Conservation (phyloP, 1,140 invertebrate genomes). For the Philaenus spumarius region DNA sequence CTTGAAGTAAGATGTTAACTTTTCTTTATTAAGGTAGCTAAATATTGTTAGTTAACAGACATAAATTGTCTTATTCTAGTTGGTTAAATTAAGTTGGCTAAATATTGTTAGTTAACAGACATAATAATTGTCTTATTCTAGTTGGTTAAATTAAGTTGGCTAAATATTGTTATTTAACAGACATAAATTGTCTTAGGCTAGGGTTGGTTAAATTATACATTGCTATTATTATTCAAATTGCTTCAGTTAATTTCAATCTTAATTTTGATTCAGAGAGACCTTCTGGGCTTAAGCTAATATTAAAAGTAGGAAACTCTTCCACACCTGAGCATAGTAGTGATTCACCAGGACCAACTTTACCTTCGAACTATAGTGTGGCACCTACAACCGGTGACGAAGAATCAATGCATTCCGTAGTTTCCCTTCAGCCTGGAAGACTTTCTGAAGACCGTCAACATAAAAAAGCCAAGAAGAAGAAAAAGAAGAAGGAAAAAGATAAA, state of each 20-base stretch:
- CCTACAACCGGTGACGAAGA: slow-evolving; percentile 24
- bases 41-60: no score
- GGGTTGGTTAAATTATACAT: no score
- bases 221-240: no score
- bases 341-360: slow-evolving; percentile 31
- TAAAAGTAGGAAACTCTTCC: slow-evolving; percentile 67
- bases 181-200: no score
- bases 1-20: no score
- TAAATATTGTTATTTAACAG: no score
- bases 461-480: slow-evolving; percentile 34
- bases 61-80: no score
- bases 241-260: no score
- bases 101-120: no score
- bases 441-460: slow-evolving; percentile 20
- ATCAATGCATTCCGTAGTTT: slow-evolving; percentile 23
- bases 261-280: slow-evolving; percentile 51
- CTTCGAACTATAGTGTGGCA: slow-evolving; percentile 19
- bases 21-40: background rate
- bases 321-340: slow-evolving; percentile 62
- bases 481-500: slow-evolving; percentile 35
- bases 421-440: slow-evolving; percentile 3
- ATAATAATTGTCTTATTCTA: no score
- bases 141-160: no score
- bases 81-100: no score
- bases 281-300: slow-evolving; percentile 62